phyloP scores from a whole-genome alignment of 1,140 invertebrate species.

The Hestina assimilis region DNA sequence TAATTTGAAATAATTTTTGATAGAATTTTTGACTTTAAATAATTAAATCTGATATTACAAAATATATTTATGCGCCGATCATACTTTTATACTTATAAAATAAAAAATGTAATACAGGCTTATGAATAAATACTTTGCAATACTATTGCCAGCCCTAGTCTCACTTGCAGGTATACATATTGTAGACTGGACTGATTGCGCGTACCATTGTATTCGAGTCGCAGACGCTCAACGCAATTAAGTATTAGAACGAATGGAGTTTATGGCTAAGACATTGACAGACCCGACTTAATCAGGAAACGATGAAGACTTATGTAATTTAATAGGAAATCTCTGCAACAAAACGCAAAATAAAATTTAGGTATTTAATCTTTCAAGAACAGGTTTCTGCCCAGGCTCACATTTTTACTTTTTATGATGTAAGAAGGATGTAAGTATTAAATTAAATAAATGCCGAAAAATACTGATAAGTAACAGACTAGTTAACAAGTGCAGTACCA shows the following conservation, averaged over 20 bases:
- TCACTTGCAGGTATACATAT: slow-evolving; percentile 35
- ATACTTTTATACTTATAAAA: no score
- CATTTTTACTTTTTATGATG: no score
- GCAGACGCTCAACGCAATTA: slow-evolving; percentile 61
- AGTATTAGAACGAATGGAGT: slow-evolving; percentile 53
- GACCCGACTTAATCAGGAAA: not conserved
- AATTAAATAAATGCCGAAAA: slow-evolving; percentile 23
- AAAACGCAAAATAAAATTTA: no score
- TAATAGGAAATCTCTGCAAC: no score
- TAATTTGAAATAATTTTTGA: no score
- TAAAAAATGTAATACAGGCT: no score
- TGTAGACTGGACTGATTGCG: slow-evolving; percentile 53
- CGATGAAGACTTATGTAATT: not conserved
- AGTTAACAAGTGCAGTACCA: slow-evolving; percentile 67
- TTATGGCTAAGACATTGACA: slow-evolving; percentile 33
- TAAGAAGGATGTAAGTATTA: not conserved
- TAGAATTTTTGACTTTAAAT: no score
- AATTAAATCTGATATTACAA: no score
- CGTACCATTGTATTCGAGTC: slow-evolving; percentile 45
- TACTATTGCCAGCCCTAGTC: slow-evolving; percentile 30
- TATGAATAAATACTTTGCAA: no score
- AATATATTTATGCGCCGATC: no score
- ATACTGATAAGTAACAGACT: slow-evolving; percentile 60
- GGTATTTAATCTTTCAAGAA: no score
- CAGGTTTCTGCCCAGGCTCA: no score